Base-by-base conservation (phyloP, 2,113 vertebrate genomes). In the Grammomys surdaster region DNA sequence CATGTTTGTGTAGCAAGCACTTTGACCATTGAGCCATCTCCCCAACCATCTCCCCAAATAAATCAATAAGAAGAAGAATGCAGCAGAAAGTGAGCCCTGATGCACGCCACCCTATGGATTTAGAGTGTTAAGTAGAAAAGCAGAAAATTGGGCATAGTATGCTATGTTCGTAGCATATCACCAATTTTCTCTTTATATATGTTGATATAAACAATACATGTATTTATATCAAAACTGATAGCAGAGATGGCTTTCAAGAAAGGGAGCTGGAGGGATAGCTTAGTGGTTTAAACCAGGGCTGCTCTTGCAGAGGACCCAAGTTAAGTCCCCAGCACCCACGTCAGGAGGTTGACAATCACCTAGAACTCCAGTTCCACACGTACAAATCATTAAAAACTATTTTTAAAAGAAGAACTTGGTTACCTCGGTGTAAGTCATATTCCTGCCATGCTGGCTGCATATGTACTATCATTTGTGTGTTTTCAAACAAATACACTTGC, bases 401-500 rank as follows among this genome's bases (percentile, higher is more conserved):
- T 31, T 58, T 82, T 82, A 20, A n/a, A 81, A 58, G 33, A 56
- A 77, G 33, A 56, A 77, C 46, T 81, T 75, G 51, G 6, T 82
- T 80, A 60, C 69, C n/a, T 31, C 33, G 33, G 19, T 43, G 20
- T 54, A 43, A 22, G 36, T 36, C 19, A 14, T 12, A 54, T n/a
- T 12, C 69, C 33, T 65, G 8, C 72, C 31, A 24, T 51, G 16
- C 22, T 65, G 17, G 65, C 69, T 48, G 46, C 46, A 80, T 73
- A 60, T 3, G 11, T 33, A 31, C 56, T 70, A 65, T 87, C 85
- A 31, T 91, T 82, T 58, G n/a, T 36, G 40, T 91, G 40, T 91
- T 94, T 96, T 51, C 8, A 46, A 93, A 90, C 90, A 33, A 46
- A 63, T 43, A 60, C 24, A 51, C 85, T 93, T 90, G 43, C 36